Conservation (phyloP, 2,113 vertebrate species). For the Sardina pilchardus region DNA sequence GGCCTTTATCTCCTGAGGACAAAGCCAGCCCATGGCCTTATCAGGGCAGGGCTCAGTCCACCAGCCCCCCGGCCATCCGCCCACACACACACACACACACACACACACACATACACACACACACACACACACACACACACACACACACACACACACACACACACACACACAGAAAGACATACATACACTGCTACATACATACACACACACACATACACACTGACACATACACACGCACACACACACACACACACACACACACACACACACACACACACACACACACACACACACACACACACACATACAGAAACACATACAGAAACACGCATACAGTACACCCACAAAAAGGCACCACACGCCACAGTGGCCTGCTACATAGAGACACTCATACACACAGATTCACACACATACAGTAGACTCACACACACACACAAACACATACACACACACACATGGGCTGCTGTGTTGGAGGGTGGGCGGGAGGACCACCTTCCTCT, state of each 20-base stretch:
- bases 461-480: background rate
- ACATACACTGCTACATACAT: background rate
- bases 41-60: constrained; percentile 41
- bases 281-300: background rate
- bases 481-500: background rate
- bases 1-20: constrained; percentile 62
- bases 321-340: background rate
- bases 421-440: too few species aligned
- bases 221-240: background rate
- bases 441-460: background rate
- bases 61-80: constrained; percentile 25
- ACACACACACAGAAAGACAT: background rate
- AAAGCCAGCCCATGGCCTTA: constrained; percentile 58
- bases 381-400: background rate
- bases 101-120: constrained; percentile 34
- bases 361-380: background rate
- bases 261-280: background rate
- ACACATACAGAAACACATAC: background rate
- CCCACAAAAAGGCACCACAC: background rate
- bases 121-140: constrained; percentile 28
- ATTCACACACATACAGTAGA: too few species aligned
- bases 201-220: background rate
- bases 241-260: background rate
- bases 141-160: background rate
- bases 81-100: background rate